These are phyloP conservation scores for Cenopis cana DNA, from an alignment of 2,888 invertebrate species.

Conservation along the genomic window DNA sequence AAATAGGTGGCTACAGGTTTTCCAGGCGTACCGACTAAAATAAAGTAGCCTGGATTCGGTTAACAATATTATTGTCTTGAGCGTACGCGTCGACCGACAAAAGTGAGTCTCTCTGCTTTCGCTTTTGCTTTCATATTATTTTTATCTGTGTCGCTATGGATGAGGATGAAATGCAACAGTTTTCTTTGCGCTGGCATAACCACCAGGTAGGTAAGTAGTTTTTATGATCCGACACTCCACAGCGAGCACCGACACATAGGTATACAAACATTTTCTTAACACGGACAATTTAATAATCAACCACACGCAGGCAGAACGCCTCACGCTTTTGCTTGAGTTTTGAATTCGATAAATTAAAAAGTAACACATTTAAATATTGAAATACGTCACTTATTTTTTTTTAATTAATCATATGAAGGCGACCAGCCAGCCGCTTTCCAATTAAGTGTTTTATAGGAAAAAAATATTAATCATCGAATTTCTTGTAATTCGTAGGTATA, in stretches of 20 bases:
- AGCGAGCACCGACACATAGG: constrained; percentile 60
- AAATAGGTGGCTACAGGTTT: constrained; percentile 86
- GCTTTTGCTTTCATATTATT: constrained; percentile 63
- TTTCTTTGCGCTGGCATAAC: constrained; percentile 94
- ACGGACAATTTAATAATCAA: constrained; percentile 39
- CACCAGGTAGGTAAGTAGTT: constrained; percentile 88
- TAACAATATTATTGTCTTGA: constrained; percentile 84
- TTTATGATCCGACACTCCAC: constrained; percentile 67
- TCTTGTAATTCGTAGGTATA: not conserved
- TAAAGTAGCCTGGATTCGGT: constrained; percentile 85
- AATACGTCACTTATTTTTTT: constrained; percentile 15
- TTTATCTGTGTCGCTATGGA: constrained; percentile 71
- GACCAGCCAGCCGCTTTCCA: not conserved
- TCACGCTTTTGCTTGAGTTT: constrained; percentile 29
- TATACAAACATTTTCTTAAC: constrained; percentile 46
- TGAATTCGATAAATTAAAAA: constrained; percentile 30
- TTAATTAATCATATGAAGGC: not conserved
- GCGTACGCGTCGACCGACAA: constrained; percentile 62
- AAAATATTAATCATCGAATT: too few relatives aligned
- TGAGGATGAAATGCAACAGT: constrained; percentile 89
- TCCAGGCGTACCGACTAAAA: constrained; percentile 85
- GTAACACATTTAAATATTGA: constrained; percentile 2
- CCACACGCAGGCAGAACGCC: constrained; percentile 36
- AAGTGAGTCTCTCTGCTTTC: constrained; percentile 68
- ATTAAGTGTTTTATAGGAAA: not conserved